These are phyloP conservation scores for Nasonia vitripennis DNA, from an alignment of 1,140 invertebrate species.

Conservation along the genomic window DNA sequence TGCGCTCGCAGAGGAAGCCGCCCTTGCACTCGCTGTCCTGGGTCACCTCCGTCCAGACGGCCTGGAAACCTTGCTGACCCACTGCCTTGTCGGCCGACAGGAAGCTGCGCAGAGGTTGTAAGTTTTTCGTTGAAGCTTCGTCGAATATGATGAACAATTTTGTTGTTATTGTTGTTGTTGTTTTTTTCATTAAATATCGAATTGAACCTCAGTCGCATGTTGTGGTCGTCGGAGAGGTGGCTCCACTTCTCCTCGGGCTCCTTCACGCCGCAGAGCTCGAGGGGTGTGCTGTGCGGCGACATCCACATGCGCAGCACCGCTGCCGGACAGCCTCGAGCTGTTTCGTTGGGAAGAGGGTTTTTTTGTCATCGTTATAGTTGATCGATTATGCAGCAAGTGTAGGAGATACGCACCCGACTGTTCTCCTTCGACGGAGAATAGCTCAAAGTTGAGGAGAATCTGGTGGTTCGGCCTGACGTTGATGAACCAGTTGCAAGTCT, in stretches of 20 bases:
- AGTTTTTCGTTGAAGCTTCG: not conserved
- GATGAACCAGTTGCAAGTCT: constrained; percentile 95
- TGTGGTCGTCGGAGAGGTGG: constrained; percentile 89
- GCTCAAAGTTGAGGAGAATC: constrained; percentile 90
- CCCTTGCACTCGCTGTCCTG: constrained; percentile 75
- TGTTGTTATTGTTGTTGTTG: too few relatives aligned
- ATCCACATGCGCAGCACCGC: constrained; percentile 93
- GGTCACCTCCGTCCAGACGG: constrained; percentile 90
- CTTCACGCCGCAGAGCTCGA: constrained; percentile 93
- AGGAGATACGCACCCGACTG: constrained; percentile 79
- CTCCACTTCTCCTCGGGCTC: constrained; percentile 83
- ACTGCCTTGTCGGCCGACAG: constrained; percentile 89
- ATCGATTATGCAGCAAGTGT: not conserved
- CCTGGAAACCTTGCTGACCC: constrained; percentile 87
- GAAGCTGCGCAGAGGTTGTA: constrained; percentile 77
- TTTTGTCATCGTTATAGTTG: too few relatives aligned
- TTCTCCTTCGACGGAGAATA: constrained; percentile 92
- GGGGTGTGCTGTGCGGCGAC: constrained; percentile 81
- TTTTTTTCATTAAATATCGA: not conserved
- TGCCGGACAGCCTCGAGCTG: constrained; percentile 91
- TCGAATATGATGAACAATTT: not conserved
- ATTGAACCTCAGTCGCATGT: constrained; percentile 85
- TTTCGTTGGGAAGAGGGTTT: not conserved
- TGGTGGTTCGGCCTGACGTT: constrained; percentile 86
- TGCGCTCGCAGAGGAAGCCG: constrained; percentile 81